Conservation (phyloP, 2,888 invertebrate genomes). For the Podabrus alpinus region DNA sequence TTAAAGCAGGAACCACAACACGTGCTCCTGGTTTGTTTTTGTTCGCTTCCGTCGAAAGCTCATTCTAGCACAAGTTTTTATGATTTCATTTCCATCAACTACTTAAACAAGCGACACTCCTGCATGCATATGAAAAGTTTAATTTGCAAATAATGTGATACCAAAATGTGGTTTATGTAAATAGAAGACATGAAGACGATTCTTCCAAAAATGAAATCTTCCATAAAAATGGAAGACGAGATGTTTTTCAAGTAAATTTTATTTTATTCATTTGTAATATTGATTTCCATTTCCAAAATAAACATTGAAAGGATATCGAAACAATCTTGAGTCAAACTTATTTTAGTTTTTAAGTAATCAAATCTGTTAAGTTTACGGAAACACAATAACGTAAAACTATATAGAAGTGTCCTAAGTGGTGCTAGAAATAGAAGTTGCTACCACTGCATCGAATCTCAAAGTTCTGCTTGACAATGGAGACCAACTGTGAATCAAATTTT, state of each 20-base stretch:
- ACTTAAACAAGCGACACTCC: conserved; percentile 5
- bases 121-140: not conserved
- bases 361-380: not conserved
- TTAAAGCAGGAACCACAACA: conserved; percentile 41
- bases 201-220: no score
- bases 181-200: not conserved
- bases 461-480: not conserved
- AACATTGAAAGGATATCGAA: not conserved
- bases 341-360: not conserved
- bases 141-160: not conserved
- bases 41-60: conserved; percentile 42
- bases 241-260: not conserved
- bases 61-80: conserved; percentile 28
- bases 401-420: not conserved
- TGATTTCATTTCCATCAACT: conserved; percentile 26
- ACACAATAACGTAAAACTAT: not conserved
- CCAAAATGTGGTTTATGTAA: not conserved
- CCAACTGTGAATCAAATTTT: not conserved
- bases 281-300: not conserved
- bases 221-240: not conserved
- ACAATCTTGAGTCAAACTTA: not conserved
- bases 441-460: not conserved
- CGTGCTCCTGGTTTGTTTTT: conserved; percentile 49
- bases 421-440: not conserved
- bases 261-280: not conserved